These are phyloP conservation scores for Telmatochromis sp. DNA, from an alignment of 2,113 vertebrate genomes.

Conservation along the genomic window DNA sequence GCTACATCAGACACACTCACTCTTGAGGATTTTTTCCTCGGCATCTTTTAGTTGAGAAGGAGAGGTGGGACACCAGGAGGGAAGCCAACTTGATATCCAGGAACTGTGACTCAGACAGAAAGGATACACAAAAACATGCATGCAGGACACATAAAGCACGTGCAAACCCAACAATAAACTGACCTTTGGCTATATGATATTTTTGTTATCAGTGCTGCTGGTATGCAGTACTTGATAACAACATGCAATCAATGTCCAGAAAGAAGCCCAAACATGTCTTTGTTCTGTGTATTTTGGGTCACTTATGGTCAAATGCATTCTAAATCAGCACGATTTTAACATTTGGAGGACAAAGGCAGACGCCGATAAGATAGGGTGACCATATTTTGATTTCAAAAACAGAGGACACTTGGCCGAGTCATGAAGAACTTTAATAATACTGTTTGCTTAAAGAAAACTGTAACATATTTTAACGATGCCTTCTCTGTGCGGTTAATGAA, in stretches of 20 bases:
- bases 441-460: not conserved
- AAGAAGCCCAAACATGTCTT: not conserved
- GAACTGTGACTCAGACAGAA: constrained; percentile 64
- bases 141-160: not conserved
- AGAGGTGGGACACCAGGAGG: constrained; percentile 92
- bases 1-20: constrained; percentile 65
- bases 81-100: constrained; percentile 86
- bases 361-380: not conserved
- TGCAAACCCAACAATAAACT: not conserved
- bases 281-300: not conserved
- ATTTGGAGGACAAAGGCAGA: not conserved
- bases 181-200: constrained; percentile 41
- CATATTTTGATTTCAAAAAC: not conserved
- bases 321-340: not conserved
- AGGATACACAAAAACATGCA: not conserved
- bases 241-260: not conserved
- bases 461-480: not conserved
- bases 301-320: not conserved
- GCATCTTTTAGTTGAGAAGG: constrained; percentile 82
- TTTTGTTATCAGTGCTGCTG: constrained; percentile 2
- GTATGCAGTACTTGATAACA: not conserved
- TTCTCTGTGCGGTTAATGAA: not conserved
- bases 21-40: constrained; percentile 88
- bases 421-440: not conserved
- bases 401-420: not conserved